These are phyloP conservation scores for Hyposoter dolosus DNA, from an alignment of 2,888 invertebrate species.

Conservation along the genomic window DNA sequence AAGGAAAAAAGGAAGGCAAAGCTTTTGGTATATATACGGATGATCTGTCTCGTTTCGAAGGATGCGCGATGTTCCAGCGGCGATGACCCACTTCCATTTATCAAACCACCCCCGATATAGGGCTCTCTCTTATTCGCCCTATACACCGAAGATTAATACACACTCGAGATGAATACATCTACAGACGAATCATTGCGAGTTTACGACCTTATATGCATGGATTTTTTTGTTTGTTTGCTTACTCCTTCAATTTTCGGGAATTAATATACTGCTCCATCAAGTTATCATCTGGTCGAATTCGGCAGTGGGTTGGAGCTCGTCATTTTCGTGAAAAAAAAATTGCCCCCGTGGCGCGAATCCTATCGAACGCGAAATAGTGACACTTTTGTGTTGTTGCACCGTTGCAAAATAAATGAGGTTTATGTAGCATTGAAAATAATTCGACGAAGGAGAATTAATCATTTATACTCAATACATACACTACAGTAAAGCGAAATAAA, in stretches of 20 bases:
- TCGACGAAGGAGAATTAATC: not conserved
- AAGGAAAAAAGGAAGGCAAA: slow-evolving; percentile 21
- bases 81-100: slow-evolving; percentile 66
- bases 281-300: not conserved
- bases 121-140: slow-evolving; percentile 32
- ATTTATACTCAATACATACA: not conserved
- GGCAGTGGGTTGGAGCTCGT: not conserved
- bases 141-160: slow-evolving; percentile 35
- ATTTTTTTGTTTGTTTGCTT: slow-evolving; percentile 22
- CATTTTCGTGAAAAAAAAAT: not conserved
- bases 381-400: not conserved
- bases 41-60: slow-evolving; percentile 32
- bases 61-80: slow-evolving; percentile 34
- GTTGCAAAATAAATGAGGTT: not conserved
- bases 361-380: not conserved
- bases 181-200: slow-evolving; percentile 17
- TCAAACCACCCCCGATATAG: slow-evolving; percentile 57
- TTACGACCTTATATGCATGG: not conserved
- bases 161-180: not conserved
- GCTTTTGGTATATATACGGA: slow-evolving; percentile 35
- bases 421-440: not conserved
- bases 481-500: not conserved
- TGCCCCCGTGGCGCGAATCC: not conserved
- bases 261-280: slow-evolving; percentile 15
- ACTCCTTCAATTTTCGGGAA: not conserved